phyloP scores from a whole-genome alignment of 2,888 invertebrate species.

The Allacma fusca region DNA sequence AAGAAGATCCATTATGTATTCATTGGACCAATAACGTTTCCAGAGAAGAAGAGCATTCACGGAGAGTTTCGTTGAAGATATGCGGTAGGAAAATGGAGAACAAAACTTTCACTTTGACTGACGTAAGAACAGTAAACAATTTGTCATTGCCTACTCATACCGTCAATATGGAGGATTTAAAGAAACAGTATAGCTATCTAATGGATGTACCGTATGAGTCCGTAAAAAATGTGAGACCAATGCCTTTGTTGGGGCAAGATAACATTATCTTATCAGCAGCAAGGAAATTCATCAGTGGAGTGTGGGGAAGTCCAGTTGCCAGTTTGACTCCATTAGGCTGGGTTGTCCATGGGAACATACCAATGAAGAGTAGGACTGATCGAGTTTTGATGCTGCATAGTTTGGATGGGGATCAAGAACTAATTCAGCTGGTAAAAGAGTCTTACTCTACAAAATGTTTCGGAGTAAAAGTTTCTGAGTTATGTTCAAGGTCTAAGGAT shows the following conservation, averaged over 20 bases:
- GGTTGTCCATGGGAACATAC: background rate
- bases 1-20: too few species aligned
- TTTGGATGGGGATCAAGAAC: background rate
- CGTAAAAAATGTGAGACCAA: constrained; percentile 9
- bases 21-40: too few species aligned
- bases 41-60: background rate
- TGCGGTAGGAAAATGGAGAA: background rate
- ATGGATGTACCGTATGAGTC: background rate
- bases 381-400: too few species aligned
- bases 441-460: background rate
- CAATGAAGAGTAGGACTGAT: background rate
- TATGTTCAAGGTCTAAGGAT: background rate
- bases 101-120: background rate
- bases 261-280: background rate
- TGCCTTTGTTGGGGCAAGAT: constrained; percentile 26
- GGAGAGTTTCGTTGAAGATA: background rate
- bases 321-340: background rate
- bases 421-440: background rate
- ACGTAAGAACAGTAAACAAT: constrained; percentile 24
- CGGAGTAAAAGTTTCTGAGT: background rate
- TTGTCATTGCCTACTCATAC: constrained; percentile 36
- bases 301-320: background rate
- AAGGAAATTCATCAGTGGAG: background rate
- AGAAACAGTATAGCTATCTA: background rate
- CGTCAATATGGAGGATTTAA: background rate